Conservation (phyloP, 1,140 invertebrate genomes). For the Drosophila ficusphila region DNA sequence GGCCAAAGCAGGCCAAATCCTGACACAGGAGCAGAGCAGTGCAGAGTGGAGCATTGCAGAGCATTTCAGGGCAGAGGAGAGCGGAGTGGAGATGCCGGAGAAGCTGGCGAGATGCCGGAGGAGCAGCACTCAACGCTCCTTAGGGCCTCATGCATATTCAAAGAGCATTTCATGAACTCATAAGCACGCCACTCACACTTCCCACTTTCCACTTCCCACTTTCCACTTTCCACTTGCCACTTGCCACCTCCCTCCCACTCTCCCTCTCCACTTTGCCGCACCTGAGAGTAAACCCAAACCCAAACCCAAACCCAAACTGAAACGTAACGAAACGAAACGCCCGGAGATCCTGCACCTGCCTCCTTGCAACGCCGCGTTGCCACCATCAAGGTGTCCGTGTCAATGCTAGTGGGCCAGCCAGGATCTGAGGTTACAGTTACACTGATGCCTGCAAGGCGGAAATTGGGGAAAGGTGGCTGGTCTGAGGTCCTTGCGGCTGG, state of each 20-base stretch:
- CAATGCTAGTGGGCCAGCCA: constrained; percentile 27
- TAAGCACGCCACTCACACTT: constrained; percentile 71
- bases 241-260: not conserved
- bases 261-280: no score
- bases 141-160: constrained; percentile 80
- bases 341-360: constrained; percentile 15
- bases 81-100: not conserved
- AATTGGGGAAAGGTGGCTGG: not conserved
- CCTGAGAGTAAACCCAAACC: no score
- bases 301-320: no score
- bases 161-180: constrained; percentile 80
- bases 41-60: no score
- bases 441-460: constrained; percentile 6
- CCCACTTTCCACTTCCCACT: not conserved
- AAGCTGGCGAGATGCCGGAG: constrained; percentile 19
- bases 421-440: constrained; percentile 40
- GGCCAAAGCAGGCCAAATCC: constrained; percentile 31
- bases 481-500: not conserved
- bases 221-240: not conserved
- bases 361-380: not conserved
- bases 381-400: constrained; percentile 39
- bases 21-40: constrained; percentile 6
- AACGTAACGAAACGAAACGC: not conserved
- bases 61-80: no score
- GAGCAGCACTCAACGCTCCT: constrained; percentile 71